These are phyloP conservation scores for Aleiodes testaceus DNA, from an alignment of 2,888 invertebrate genomes.

Conservation along the genomic window DNA sequence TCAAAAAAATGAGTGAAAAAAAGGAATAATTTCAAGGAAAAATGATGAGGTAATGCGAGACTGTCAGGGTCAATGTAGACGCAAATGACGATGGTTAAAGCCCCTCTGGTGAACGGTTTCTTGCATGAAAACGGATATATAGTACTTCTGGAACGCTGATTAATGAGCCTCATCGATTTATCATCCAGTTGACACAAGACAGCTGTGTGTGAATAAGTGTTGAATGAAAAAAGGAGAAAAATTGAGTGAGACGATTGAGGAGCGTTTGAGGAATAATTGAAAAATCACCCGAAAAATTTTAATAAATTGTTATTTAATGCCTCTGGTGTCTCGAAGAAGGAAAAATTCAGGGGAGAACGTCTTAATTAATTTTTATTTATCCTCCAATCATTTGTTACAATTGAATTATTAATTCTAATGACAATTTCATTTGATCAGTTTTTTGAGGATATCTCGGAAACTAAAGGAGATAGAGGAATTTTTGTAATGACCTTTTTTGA, in stretches of 20 bases:
- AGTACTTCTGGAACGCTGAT: conserved; percentile 17
- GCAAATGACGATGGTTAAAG: conserved; percentile 19
- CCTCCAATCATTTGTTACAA: too few relatives aligned
- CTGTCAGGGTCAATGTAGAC: conserved; percentile 1
- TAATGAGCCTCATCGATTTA: conserved; percentile 29
- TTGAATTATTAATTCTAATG: too few relatives aligned
- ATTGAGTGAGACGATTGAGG: neutral
- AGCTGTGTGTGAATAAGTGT: neutral
- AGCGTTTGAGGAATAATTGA: neutral
- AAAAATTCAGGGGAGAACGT: neutral
- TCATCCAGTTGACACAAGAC: conserved; percentile 5
- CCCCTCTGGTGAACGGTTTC: neutral
- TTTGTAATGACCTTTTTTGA: too few relatives aligned
- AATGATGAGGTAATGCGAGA: neutral
- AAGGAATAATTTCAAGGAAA: too few relatives aligned
- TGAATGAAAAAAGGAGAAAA: neutral
- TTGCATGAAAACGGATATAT: neutral
- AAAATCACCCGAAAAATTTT: neutral
- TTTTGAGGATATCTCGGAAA: too few relatives aligned
- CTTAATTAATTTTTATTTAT: too few relatives aligned
- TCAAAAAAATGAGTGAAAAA: too few relatives aligned
- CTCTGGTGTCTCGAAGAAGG: neutral
- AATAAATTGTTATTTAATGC: neutral
- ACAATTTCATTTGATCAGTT: too few relatives aligned
- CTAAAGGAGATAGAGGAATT: too few relatives aligned